Base-by-base conservation (phyloP, 2,888 invertebrate genomes). In the Amphipoea oculea region DNA sequence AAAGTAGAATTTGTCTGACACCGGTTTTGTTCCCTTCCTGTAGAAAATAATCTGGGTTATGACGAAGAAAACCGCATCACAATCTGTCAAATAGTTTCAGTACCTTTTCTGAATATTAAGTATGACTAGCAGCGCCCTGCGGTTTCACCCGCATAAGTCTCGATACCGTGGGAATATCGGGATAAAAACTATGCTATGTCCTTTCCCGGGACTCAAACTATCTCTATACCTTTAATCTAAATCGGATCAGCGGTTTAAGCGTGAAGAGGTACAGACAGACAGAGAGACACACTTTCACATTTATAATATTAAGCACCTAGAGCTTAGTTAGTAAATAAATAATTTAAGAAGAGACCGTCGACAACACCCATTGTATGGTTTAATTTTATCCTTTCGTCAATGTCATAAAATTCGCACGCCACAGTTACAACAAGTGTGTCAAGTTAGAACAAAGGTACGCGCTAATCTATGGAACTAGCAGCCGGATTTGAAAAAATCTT, bases 341-440 rank as follows among this genome's bases (percentile, higher is more conserved):
- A 20, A 12, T 51, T 51, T 29, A 29, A 48, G 11, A 69, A 29
- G 29, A 48, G 29, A 20, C 20, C 29, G 3, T 48, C 9, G 29
- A 3, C 20, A 12, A 69, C 4, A 51, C 12, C 48, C 2, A 36
- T 54, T 78, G 4, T 63, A 12, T 65, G 0, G 29, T 29, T 57
- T 29, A 11, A 36, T 45, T 73, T 17, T 48, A 36, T 60, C 1
- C 11, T 79, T 40, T 11, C 40, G 20, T 63, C 62, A 72, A 36
- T 42, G n/a, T 3, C 36, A 74, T 45, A 5, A 54, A 67, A 36
- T 60, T 79, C 67, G 1, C 60, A 82, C 75, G 75, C 11, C 60
- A n/a, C 45, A 17, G 7, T 60, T 42, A 20, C n/a, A 60, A 74
- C 7, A 82, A 74, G 81, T 81, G 0, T 71, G 72, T 36, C 78